Evolutionary conservation across 92 coral and sea anemone species (phyloP).

Genomic region (Porites evermanni): DNA sequence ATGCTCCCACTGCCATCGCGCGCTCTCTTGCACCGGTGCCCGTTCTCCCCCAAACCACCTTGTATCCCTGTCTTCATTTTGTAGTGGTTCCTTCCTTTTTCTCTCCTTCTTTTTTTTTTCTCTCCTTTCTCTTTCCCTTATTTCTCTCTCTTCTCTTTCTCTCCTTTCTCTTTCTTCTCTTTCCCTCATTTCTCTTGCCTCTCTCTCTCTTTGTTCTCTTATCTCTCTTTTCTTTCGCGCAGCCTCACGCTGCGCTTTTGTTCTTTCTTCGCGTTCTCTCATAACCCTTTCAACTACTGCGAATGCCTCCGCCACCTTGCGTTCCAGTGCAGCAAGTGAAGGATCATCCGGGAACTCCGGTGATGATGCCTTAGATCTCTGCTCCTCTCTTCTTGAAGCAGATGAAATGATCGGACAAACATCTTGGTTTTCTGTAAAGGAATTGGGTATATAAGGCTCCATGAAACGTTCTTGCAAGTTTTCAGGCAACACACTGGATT

Average conservation of each 20-base stretch:
- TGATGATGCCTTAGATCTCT: not conserved
- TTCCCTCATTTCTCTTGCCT: slow-evolving; percentile 14
- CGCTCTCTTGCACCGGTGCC: slow-evolving; percentile 32
- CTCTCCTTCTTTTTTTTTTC: not conserved
- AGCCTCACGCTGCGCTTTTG: slow-evolving; percentile 8
- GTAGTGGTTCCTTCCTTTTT: too few species aligned
- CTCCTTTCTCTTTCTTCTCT: slow-evolving; percentile 7
- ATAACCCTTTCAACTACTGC: slow-evolving; percentile 46
- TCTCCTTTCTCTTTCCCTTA: slow-evolving; percentile 1
- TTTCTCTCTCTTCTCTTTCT: not conserved
- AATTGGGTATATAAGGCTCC: not conserved
- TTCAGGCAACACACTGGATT: not conserved
- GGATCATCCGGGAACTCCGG: not conserved
- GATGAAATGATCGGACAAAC: too few species aligned
- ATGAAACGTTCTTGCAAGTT: not conserved
- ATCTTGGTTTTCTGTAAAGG: too few species aligned
- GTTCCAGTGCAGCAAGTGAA: slow-evolving; percentile 22
- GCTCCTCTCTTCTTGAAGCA: not conserved
- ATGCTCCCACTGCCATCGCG: slow-evolving; percentile 76
- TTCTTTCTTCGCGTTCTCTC: slow-evolving; percentile 29
- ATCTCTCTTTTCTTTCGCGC: slow-evolving; percentile 21
- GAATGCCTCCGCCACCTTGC: slow-evolving; percentile 58
- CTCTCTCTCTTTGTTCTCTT: slow-evolving; percentile 28
- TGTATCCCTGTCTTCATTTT: not conserved
- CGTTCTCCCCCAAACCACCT: not conserved